A percentile compares a stretch with the other conserved stretches of the same genome.
Conservation (phyloP, 2,113 vertebrate genomes). For the Solea solea region DNA sequence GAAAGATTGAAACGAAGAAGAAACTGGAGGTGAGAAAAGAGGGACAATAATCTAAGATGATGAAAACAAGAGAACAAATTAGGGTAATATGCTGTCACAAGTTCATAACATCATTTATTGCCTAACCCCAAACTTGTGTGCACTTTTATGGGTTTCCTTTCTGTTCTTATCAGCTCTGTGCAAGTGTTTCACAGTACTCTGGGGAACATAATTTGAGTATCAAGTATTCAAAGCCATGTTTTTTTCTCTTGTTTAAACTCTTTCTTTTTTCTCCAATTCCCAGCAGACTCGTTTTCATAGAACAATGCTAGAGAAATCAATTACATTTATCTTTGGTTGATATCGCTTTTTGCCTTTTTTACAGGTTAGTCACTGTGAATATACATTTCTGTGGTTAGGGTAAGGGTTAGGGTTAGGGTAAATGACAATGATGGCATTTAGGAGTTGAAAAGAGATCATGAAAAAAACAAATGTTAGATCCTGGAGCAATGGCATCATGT, state of each 20-base stretch:
- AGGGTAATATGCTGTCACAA: conserved; percentile 56
- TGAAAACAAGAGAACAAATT: conserved; percentile 41
- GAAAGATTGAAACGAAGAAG: conserved; percentile 24
- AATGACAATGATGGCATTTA: conserved; percentile 28
- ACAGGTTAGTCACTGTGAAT: conserved; percentile 24
- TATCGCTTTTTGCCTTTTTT: conserved; percentile 47
- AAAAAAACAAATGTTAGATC: conserved; percentile 9
- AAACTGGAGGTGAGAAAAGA: neutral
- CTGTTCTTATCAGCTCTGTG: conserved; percentile 64
- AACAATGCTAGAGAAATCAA: conserved; percentile 65
- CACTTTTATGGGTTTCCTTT: conserved; percentile 52
- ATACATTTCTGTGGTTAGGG: conserved; percentile 23
- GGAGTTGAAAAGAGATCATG: neutral
- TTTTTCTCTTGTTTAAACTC: conserved; percentile 9
- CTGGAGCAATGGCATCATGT: neutral
- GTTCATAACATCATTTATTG: conserved; percentile 68
- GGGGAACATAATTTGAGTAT: conserved; percentile 76
- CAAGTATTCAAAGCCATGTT: conserved; percentile 68
- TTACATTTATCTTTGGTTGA: conserved; percentile 38
- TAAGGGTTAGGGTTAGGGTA: neutral
- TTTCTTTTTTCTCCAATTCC: conserved; percentile 27
- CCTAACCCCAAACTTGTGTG: conserved; percentile 48
- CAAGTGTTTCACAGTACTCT: conserved; percentile 67
- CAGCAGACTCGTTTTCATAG: conserved; percentile 39
- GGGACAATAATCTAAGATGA: conserved; percentile 28